These are phyloP conservation scores for Linnaemya tessellans DNA, from an alignment of 2,888 invertebrate species.

Conservation along the genomic window DNA sequence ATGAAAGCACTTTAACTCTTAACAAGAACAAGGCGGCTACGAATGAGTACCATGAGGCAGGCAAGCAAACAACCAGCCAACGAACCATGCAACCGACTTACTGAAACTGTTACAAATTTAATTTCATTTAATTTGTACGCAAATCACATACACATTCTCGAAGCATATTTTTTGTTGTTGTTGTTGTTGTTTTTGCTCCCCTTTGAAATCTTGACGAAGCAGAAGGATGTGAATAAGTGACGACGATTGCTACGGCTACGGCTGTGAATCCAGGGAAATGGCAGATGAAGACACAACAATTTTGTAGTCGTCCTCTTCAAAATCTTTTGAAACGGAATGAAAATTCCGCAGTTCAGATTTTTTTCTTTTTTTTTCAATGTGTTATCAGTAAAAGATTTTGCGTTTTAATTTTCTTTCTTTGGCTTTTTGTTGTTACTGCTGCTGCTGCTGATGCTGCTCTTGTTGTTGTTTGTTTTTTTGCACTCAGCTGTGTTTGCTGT, in stretches of 20 bases:
- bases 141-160: conserved; percentile 47
- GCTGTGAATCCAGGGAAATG: conserved; percentile 1
- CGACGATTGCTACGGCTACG: conserved; percentile 16
- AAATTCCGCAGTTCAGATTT: conserved; percentile 15
- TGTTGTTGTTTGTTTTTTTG: background rate
- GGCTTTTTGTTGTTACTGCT: background rate
- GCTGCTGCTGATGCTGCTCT: background rate
- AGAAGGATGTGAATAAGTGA: conserved; percentile 25
- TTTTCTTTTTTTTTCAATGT: conserved; percentile 1
- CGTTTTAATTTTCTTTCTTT: conserved; percentile 12
- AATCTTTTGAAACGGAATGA: conserved; percentile 18
- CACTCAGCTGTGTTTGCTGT: background rate
- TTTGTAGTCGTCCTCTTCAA: conserved; percentile 4
- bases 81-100: conserved; percentile 42
- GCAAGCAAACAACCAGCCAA: conserved; percentile 18
- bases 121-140: conserved; percentile 56
- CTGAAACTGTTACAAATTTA: conserved; percentile 61
- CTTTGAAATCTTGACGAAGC: conserved; percentile 23
- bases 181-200: no score
- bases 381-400: conserved; percentile 51
- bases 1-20: conserved; percentile 25
- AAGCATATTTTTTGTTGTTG: background rate
- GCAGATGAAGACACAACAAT: conserved; percentile 10
- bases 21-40: background rate
- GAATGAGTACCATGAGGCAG: background rate